Conservation (phyloP, 2,888 invertebrate species). For the Drosophila maculinotata region DNA sequence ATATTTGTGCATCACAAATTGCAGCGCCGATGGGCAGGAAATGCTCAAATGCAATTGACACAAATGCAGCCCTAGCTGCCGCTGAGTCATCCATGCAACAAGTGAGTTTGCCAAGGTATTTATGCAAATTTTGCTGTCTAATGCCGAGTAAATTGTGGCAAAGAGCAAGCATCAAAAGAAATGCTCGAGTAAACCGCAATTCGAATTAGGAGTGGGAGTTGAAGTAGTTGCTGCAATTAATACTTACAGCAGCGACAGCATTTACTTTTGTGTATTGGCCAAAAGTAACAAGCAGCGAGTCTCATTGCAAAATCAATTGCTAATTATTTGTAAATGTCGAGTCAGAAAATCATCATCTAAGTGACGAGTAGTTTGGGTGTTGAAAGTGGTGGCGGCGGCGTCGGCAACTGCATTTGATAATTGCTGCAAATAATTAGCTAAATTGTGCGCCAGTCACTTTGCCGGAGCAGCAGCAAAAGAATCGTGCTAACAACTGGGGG, state of each 20-base stretch:
- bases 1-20: slow-evolving; percentile 69
- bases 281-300: slow-evolving; percentile 26
- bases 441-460: slow-evolving; percentile 54
- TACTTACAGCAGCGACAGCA: slow-evolving; percentile 29
- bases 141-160: slow-evolving; percentile 12
- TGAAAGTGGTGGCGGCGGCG: slow-evolving; percentile 65
- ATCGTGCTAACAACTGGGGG: slow-evolving; percentile 49
- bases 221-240: slow-evolving; percentile 22
- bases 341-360: slow-evolving; percentile 31
- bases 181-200: slow-evolving; percentile 9
- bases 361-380: slow-evolving; percentile 41
- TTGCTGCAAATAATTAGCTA: slow-evolving; percentile 69
- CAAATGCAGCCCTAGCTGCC: slow-evolving; percentile 36
- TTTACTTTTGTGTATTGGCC: slow-evolving; percentile 3
- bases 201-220: slow-evolving; percentile 9
- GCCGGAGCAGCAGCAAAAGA: slow-evolving; percentile 38
- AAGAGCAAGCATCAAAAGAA: slow-evolving; percentile 4
- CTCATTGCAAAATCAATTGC: slow-evolving; percentile 27
- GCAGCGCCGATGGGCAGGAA: slow-evolving; percentile 58
- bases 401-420: slow-evolving; percentile 61
- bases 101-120: slow-evolving; percentile 12
- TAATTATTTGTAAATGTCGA: slow-evolving; percentile 28
- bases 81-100: slow-evolving; percentile 47
- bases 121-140: slow-evolving; percentile 29
- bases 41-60: slow-evolving; percentile 69